Conservation (phyloP, 2,888 invertebrate genomes). For the Rhagonycha fulva region DNA sequence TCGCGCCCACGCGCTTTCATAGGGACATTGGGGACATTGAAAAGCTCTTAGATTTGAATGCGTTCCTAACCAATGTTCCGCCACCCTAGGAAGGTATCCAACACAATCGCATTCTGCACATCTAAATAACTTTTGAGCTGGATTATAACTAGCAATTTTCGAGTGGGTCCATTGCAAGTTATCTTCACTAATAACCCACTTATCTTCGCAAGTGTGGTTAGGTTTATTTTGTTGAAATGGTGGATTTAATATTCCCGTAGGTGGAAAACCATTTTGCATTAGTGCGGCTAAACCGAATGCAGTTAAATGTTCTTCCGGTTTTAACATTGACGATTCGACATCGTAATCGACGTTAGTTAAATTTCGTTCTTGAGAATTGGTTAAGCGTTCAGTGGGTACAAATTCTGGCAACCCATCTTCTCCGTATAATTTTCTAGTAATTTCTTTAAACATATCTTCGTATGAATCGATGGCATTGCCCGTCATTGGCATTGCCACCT, state of each 20-base stretch:
- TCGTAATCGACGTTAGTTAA: conserved; percentile 58
- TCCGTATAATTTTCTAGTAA: conserved; percentile 88
- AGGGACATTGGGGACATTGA: conserved; percentile 71
- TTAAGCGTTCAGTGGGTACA: conserved; percentile 46
- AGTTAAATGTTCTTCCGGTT: conserved; percentile 72
- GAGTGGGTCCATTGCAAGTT: conserved; percentile 76
- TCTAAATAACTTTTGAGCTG: conserved; percentile 73
- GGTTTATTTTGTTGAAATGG: conserved; percentile 58
- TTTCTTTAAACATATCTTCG: conserved; percentile 90
- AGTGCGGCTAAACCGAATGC: conserved; percentile 77
- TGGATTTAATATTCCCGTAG: conserved; percentile 66
- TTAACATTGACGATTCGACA: conserved; percentile 58
- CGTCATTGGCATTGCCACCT: conserved; percentile 63
- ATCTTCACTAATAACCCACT: conserved; percentile 74
- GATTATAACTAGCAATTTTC: conserved; percentile 80
- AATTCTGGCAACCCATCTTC: conserved; percentile 67
- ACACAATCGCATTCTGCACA: conserved; percentile 78
- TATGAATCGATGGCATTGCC: conserved; percentile 69
- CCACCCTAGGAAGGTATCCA: conserved; percentile 72
- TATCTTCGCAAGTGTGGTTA: conserved; percentile 48
- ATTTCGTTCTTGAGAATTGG: conserved; percentile 49
- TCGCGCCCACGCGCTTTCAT: conserved; percentile 76
- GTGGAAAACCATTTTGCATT: conserved; percentile 75
- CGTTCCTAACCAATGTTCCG: conserved; percentile 78
- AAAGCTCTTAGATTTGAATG: conserved; percentile 70